Conservation (phyloP, 2,888 invertebrate genomes). For the Rutpela maculata region DNA sequence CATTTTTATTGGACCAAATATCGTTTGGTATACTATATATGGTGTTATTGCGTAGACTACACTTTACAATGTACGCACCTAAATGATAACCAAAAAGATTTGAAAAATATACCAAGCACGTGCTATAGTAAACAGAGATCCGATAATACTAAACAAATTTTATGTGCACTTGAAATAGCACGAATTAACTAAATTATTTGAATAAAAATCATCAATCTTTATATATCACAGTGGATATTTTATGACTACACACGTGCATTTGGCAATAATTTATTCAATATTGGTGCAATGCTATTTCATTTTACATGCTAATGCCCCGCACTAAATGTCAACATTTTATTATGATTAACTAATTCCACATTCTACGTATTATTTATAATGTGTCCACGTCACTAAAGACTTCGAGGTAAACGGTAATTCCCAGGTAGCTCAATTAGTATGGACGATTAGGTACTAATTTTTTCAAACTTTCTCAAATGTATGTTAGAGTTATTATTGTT, state of each 20-base stretch:
- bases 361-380: neutral
- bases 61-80: too few relatives aligned
- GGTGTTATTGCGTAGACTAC: too few relatives aligned
- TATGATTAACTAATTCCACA: neutral
- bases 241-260: neutral
- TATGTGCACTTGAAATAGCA: neutral
- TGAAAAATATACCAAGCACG: neutral
- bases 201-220: neutral
- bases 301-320: neutral
- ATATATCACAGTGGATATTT: neutral
- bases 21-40: too few relatives aligned
- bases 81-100: neutral
- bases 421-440: conserved; percentile 12
- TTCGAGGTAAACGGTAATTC: conserved; percentile 19
- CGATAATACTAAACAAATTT: neutral
- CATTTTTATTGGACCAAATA: too few relatives aligned
- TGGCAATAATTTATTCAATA: neutral
- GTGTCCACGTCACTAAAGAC: too few relatives aligned
- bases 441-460: neutral
- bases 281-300: neutral
- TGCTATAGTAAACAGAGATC: neutral
- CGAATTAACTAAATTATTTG: neutral
- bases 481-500: neutral
- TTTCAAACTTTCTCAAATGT: neutral
- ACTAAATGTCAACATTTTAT: too few relatives aligned